Conservation (phyloP, 2,888 invertebrate species). For the Mythimna vitellina region DNA sequence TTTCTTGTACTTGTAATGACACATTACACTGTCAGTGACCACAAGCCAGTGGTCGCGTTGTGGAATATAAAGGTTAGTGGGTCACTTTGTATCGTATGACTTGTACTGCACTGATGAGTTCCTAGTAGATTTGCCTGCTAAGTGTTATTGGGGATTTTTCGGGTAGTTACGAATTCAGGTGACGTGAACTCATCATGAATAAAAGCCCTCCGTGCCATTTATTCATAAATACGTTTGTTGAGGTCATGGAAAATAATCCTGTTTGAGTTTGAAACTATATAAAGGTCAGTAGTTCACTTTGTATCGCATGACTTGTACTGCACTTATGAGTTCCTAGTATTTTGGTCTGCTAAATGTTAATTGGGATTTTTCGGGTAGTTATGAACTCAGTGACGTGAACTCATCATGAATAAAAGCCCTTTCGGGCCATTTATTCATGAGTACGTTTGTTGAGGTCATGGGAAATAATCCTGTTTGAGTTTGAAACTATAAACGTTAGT, state of each 20-base stretch:
- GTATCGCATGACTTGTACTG: slow-evolving; percentile 47
- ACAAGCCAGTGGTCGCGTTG: no score
- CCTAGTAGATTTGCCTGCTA: not conserved
- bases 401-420: not conserved
- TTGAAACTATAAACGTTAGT: no score
- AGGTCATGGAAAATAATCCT: no score
- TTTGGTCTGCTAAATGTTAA: slow-evolving; percentile 88
- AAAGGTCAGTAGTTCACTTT: slow-evolving; percentile 3
- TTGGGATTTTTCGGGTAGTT: slow-evolving; percentile 40
- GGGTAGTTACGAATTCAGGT: no score
- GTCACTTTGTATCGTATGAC: slow-evolving; percentile 41
- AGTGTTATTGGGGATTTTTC: not conserved
- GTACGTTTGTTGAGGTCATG: not conserved
- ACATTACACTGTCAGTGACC: no score
- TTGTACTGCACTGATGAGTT: slow-evolving; percentile 14
- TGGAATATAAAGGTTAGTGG: no score
- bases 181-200: no score
- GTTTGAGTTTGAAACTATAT: no score
- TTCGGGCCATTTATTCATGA: not conserved
- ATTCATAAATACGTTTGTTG: no score
- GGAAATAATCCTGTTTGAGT: no score
- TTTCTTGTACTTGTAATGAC: no score
- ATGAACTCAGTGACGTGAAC: no score
- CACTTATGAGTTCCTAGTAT: slow-evolving; percentile 3
- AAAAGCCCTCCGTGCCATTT: not conserved